These are phyloP conservation scores for Engraulis encrasicolus DNA, from an alignment of 2,113 vertebrate genomes.

Conservation along the genomic window DNA sequence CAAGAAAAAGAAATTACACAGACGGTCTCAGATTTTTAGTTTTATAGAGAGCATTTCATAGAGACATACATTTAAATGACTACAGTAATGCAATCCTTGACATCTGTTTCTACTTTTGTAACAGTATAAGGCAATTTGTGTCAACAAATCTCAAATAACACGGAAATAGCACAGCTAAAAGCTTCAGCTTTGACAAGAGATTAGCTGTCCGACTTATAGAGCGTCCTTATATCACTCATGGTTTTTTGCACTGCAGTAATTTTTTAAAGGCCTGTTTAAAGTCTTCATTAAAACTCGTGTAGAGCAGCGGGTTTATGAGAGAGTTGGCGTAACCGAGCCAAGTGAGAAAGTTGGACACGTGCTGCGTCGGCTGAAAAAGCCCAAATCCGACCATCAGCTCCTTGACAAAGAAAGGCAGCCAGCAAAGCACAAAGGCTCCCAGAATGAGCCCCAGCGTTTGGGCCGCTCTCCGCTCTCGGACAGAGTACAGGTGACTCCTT, in stretches of 20 bases:
- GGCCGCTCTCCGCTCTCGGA: slow-evolving; percentile 79
- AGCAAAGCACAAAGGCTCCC: slow-evolving; percentile 83
- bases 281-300: slow-evolving; percentile 86
- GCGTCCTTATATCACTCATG: background rate
- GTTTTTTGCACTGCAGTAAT: slow-evolving; percentile 69
- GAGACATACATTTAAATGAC: background rate
- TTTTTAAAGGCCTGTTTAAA: slow-evolving; percentile 84
- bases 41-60: background rate
- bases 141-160: background rate
- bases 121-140: background rate
- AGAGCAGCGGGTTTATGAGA: slow-evolving; percentile 83
- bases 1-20: background rate
- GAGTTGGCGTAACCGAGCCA: slow-evolving; percentile 86
- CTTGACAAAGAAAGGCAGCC: slow-evolving; percentile 86
- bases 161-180: background rate
- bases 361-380: slow-evolving; percentile 66
- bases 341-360: slow-evolving; percentile 79
- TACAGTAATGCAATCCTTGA: background rate
- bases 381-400: slow-evolving; percentile 79
- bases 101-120: background rate
- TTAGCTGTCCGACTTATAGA: background rate
- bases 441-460: slow-evolving; percentile 82
- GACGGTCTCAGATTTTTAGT: background rate
- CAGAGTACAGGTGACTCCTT: slow-evolving; percentile 77
- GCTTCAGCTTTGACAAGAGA: no score